Evolutionary conservation across 2,113 vertebrate species (phyloP), one percentile per base, ranked within the genome.

Genomic region (Mustela nigripes): DNA sequence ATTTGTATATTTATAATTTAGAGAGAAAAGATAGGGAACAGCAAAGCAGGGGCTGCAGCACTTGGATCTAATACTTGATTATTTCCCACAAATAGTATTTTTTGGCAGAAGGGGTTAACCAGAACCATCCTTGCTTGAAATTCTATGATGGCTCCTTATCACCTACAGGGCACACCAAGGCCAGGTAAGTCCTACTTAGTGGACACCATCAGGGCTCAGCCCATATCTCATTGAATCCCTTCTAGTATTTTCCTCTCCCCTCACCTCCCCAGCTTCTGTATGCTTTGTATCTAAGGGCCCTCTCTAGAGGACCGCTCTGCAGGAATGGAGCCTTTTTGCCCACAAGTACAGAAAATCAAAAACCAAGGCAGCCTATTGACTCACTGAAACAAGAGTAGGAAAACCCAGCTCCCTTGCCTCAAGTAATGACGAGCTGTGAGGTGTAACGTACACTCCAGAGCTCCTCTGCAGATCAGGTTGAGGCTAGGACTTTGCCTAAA

Each of bases 101-200:
- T 99, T 96, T 99, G 99, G 97, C 99, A 99, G 99, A 99, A 99
- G 28, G 99, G 99, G 98, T 99, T 99, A 36, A 99, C 99, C 6
- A 99, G 99, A 97, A 99, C 99, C 98, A 22, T 82, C 22, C 50
- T 85, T 63, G 39, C 45, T 24, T 84, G 10, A 71, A 50, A 79
- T 31, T 31, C 19, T 73, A 15, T 9, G 18, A 28, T 31, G 42
- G 21, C 28, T 80, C 4, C 36, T 28, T 74, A 39, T 16, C 63
- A 82, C 53, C 53, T 62, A 11, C 7, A 91, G 4, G 45, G 9
- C 11, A 28, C 85, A 96, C 31, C 31, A 86, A 96, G 69, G 26
- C 24, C 31, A 88, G 6, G 48, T n/a, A 21, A 21, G 31, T 7
- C 5, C 21, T 36, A 9, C 11, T 39, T 39, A 50, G 7, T 63